Percentiles rank a stretch among this genome's conserved stretches.
These are phyloP conservation scores for Colletes latitarsis DNA, from an alignment of 1,140 invertebrate genomes.

Conservation along the genomic window DNA sequence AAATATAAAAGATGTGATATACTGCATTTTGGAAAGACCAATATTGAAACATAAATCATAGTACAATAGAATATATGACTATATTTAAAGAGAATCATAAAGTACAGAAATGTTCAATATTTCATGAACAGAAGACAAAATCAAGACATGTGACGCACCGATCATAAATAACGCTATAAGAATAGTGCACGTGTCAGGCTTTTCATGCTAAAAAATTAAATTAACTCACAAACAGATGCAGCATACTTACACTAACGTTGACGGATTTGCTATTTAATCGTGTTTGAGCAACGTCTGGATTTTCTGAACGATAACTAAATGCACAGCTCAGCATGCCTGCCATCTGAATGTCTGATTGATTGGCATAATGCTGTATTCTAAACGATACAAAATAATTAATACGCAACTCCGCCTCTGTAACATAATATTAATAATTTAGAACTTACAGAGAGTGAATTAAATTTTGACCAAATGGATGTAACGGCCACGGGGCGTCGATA, in stretches of 20 bases:
- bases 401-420: neutral
- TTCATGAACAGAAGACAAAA: slow-evolving; percentile 50
- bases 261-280: slow-evolving; percentile 79
- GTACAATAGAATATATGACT: neutral
- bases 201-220: slow-evolving; percentile 26
- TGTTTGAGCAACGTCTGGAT: slow-evolving; percentile 68
- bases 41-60: slow-evolving; percentile 4
- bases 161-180: slow-evolving; percentile 3
- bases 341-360: slow-evolving; percentile 93
- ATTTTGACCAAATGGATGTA: slow-evolving; percentile 92
- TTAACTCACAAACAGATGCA: neutral
- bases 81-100: neutral
- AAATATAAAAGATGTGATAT: slow-evolving; percentile 47
- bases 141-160: slow-evolving; percentile 18
- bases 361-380: slow-evolving; percentile 90
- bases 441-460: slow-evolving; percentile 92
- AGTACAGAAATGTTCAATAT: neutral
- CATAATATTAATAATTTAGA: slow-evolving; percentile 30
- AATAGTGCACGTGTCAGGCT: slow-evolving; percentile 6
- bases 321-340: slow-evolving; percentile 95
- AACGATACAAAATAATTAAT: slow-evolving; percentile 52
- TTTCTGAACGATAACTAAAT: slow-evolving; percentile 84
- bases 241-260: slow-evolving; percentile 81
- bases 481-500: slow-evolving; percentile 87
- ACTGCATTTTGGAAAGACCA: slow-evolving; percentile 24